phyloP scores from a whole-genome alignment of 2,113 vertebrate species.

The Coryphaenoides rupestris region DNA sequence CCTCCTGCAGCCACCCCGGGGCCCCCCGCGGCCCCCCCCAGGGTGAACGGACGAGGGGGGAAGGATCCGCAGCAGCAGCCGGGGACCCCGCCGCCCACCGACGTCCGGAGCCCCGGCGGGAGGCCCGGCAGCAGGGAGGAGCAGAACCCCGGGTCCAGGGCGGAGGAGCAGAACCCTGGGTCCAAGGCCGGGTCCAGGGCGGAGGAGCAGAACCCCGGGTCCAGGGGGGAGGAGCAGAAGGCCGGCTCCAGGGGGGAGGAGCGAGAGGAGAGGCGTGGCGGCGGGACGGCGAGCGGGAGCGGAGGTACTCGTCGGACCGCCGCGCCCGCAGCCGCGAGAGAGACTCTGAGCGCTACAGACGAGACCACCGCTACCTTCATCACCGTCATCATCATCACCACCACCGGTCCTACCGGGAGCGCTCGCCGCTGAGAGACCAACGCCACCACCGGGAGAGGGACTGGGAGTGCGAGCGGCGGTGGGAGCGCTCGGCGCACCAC shows the following conservation, averaged over 20 bases:
- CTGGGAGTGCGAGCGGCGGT: no score
- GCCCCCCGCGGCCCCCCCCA: constrained; percentile 22
- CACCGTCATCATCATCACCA: constrained; percentile 29
- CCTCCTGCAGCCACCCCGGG: constrained; percentile 27
- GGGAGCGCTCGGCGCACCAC: constrained; percentile 65
- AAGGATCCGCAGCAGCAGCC: constrained; percentile 13
- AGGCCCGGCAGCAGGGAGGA: constrained; percentile 17
- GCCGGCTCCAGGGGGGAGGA: constrained; percentile 29
- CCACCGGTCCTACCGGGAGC: constrained; percentile 64
- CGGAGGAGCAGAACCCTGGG: no score
- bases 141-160: constrained; percentile 22
- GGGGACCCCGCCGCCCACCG: constrained; percentile 18
- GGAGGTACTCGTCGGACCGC: constrained; percentile 40
- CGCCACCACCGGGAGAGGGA: constrained; percentile 65
- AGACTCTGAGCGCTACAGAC: constrained; percentile 64
- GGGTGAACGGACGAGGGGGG: constrained; percentile 1
- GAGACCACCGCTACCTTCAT: constrained; percentile 53
- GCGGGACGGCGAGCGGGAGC: constrained; percentile 35
- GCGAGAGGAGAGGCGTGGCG: constrained; percentile 19
- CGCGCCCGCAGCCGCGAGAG: constrained; percentile 62
- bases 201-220: constrained; percentile 25
- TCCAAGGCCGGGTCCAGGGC: constrained; percentile 41
- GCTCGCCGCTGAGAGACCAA: constrained; percentile 66
- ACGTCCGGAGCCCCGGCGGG: constrained; percentile 2
- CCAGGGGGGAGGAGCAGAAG: no score